Base-by-base conservation (phyloP, 2,797 vertebrate genomes). In the Manis javanica region DNA sequence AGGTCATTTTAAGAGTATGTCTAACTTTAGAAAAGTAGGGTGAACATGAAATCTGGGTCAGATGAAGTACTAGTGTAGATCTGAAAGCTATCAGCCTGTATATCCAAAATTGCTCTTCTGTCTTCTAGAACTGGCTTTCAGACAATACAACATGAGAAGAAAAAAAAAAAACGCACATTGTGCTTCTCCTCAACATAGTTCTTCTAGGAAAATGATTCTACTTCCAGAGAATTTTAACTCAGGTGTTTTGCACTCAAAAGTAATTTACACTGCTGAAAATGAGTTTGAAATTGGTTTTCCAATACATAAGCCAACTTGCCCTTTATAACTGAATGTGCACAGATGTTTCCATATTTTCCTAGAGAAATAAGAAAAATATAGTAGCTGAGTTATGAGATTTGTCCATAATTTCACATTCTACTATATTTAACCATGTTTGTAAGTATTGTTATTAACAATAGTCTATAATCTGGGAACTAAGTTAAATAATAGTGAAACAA, bases 11-110 rank as follows among this genome's bases (percentile, higher is more conserved):
- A 87, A 92, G 69, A 90, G 21, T 64, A 77, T 53, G 5, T 39
- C 63, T 96, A 87, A 92, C 74, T 81, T 92, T 78, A 72, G 42
- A 91, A 95, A 94, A 84, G 72, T 68, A 64, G n/a, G 29, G 7
- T 94, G 87, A 64, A 93, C 95, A 90, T 91, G 63, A 94, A 91
- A 96, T 96, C 64, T 96, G 39, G 82, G 86, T 82, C 83, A 93
- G 37, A 92, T 96, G 79, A 88, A 91, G 18, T 39, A 68, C 24
- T 88, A 24, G 13, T 81, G 26, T 90, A 83, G 87, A 55, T 81
- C 31, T 91, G 61, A 82, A 29, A 92, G 85, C 64, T 57, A 26
- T 71, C 81, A 75, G 18, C 2, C 37, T 86, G 51, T 29, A 77
- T 64, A 51, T 83, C 24, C 79, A 74, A 94, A 77, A 96, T 89